Percentiles rank a stretch among this genome's conserved stretches.
Evolutionary conservation across 1,140 invertebrate species (phyloP).

Genomic region (Bombyx mori): ASM3026992v2 NC_085121.1:15814501-15815000

Average conservation of each 20-base stretch:
- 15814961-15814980: no score
- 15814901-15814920: constrained; percentile 5
- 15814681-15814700: constrained; percentile 59
- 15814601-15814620: not conserved
- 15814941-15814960: no score
- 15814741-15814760: constrained; percentile 7
- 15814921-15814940: no score
- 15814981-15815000: no score
- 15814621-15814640: constrained; percentile 27
- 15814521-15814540: no score
- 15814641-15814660: constrained; percentile 48
- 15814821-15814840: constrained; percentile 45
- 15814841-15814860: constrained; percentile 10
- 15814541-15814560: no score
- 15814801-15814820: constrained; percentile 60
- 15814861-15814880: constrained; percentile 19
- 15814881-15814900: constrained; percentile 31
- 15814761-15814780: constrained; percentile 29
- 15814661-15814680: constrained; percentile 54
- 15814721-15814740: not conserved
- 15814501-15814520: no score
- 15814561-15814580: no score
- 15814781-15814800: constrained; percentile 55
- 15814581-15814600: no score
- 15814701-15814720: constrained; percentile 4